Evolutionary conservation across 2,113 vertebrate species (phyloP).

Genomic region (Phaethon lepturus): DNA sequence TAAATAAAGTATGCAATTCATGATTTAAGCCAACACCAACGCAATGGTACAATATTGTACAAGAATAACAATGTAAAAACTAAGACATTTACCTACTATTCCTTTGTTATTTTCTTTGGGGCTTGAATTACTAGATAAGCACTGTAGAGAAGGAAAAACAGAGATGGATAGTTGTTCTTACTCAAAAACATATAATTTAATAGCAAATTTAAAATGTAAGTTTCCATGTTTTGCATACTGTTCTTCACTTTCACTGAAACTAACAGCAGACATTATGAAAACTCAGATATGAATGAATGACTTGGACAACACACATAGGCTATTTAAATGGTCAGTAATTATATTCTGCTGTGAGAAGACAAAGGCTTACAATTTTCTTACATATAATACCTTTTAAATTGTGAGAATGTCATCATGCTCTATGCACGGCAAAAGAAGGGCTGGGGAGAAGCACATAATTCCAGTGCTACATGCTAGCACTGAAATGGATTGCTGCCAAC

Average conservation of each 20-base stretch:
- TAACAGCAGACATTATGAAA: slow-evolving; percentile 67
- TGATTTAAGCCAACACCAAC: neutral
- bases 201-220: slow-evolving; percentile 30
- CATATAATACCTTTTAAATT: slow-evolving; percentile 66
- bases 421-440: neutral
- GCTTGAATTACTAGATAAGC: neutral
- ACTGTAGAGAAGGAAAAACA: neutral
- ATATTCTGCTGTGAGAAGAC: slow-evolving; percentile 71
- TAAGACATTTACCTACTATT: neutral
- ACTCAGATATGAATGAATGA: slow-evolving; percentile 63
- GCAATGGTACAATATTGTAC: fast-evolving
- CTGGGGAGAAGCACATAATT: slow-evolving; percentile 35
- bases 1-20: neutral
- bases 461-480: neutral
- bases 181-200: slow-evolving; percentile 51
- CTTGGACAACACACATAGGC: slow-evolving; percentile 63
- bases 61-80: neutral
- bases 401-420: slow-evolving; percentile 64
- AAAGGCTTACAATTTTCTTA: slow-evolving; percentile 70
- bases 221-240: slow-evolving; percentile 18
- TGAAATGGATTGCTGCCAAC: slow-evolving; percentile 46
- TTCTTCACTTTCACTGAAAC: slow-evolving; percentile 51
- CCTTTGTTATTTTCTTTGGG: neutral
- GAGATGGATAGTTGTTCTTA: neutral
- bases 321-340: slow-evolving; percentile 72